Conservation (phyloP, 2,888 invertebrate genomes). For the Epinotia brunnichana region DNA sequence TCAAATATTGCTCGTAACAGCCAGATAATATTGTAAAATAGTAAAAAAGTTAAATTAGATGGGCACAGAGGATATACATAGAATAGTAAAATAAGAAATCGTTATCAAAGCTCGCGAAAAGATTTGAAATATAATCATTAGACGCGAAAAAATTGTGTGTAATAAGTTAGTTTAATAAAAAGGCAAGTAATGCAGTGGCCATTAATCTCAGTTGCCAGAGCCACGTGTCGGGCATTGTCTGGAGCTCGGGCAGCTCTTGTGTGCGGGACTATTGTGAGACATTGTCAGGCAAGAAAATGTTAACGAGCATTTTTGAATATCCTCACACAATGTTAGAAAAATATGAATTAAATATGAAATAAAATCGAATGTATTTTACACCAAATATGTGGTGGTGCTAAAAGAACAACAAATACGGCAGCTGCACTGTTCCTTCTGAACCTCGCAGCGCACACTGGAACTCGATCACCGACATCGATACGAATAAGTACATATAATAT, state of each 20-base stretch:
- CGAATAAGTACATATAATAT: too few species aligned
- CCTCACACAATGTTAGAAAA: background rate
- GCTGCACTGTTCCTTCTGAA: too few species aligned
- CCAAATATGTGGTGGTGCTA: too few species aligned
- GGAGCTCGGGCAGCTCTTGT: conserved; percentile 9
- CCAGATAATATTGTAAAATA: background rate
- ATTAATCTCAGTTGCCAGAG: conserved; percentile 67
- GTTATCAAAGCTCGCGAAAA: background rate
- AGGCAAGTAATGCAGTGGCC: conserved; percentile 64
- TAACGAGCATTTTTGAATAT: conserved; percentile 30
- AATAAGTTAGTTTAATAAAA: conserved; percentile 58
- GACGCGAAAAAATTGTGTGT: conserved; percentile 14
- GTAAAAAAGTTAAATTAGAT: too few species aligned
- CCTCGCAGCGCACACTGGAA: too few species aligned
- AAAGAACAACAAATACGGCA: too few species aligned
- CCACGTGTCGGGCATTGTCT: conserved; percentile 56
- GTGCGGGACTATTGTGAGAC: conserved; percentile 22
- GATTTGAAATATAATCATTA: background rate
- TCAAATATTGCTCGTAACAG: background rate
- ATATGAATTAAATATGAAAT: too few species aligned
- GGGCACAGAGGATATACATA: background rate
- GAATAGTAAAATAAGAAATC: background rate
- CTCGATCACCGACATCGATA: too few species aligned
- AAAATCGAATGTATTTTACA: too few species aligned
- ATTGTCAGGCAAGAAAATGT: conserved; percentile 30